phyloP scores from a whole-genome alignment of 2,888 invertebrate species.

The Phragmatobia fuliginosa region DNA sequence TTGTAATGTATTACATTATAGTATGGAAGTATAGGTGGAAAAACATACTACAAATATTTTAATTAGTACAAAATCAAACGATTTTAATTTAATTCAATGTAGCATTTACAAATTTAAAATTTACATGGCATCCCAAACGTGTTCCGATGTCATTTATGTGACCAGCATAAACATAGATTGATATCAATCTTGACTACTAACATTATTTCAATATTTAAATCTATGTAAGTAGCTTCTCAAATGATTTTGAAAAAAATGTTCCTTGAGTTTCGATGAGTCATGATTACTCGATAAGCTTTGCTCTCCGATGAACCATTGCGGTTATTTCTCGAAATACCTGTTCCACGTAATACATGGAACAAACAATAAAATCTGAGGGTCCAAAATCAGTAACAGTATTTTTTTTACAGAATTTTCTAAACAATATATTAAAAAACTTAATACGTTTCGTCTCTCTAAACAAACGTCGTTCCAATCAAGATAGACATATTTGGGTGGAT shows the following conservation, averaged over 20 bases:
- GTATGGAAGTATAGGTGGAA: neutral
- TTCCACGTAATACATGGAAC: neutral
- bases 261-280: neutral
- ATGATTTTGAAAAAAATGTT: neutral
- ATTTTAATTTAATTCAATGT: neutral
- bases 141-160: neutral
- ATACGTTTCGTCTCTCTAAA: neutral
- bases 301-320: neutral
- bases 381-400: neutral
- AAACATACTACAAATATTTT: neutral
- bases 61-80: neutral
- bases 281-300: neutral
- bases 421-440: neutral
- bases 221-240: neutral
- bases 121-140: neutral
- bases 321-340: neutral
- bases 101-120: neutral
- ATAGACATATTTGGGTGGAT: constrained; percentile 13
- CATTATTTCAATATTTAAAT: neutral
- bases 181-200: neutral
- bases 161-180: neutral
- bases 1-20: no score
- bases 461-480: neutral
- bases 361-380: neutral
- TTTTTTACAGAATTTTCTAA: neutral